Conservation (phyloP, 1,140 invertebrate species). For the Anadara kagoshimensis region DNA sequence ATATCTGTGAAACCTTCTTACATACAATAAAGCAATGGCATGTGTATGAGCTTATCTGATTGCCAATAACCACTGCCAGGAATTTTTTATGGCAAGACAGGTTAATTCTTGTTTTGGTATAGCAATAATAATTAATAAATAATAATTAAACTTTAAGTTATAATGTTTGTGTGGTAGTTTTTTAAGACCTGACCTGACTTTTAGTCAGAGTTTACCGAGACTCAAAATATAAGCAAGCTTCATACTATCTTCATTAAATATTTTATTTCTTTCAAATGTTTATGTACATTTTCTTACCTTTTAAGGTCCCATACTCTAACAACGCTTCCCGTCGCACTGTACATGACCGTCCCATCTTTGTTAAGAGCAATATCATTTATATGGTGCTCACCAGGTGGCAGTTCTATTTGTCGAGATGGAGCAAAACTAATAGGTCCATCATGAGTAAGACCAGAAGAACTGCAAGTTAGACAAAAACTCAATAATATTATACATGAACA, state of each 20-base stretch:
- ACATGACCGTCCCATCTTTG: constrained; percentile 78
- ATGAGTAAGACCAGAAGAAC: constrained; percentile 80
- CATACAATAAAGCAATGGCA: too few relatives aligned
- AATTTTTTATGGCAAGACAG: too few relatives aligned
- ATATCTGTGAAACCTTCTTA: too few relatives aligned
- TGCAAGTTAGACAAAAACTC: constrained; percentile 47
- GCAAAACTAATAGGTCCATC: constrained; percentile 75
- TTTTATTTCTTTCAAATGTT: neutral
- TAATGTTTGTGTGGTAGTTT: too few relatives aligned
- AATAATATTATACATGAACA: too few relatives aligned
- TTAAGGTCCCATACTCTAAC: constrained; percentile 90
- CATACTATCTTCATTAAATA: neutral
- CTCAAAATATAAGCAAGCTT: neutral
- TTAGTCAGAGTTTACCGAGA: too few relatives aligned
- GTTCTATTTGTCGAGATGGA: constrained; percentile 67
- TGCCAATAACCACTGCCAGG: too few relatives aligned
- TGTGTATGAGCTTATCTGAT: too few relatives aligned
- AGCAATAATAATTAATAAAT: too few relatives aligned
- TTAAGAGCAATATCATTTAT: constrained; percentile 83
- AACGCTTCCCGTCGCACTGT: constrained; percentile 86
- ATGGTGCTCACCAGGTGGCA: constrained; percentile 78
- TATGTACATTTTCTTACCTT: constrained; percentile 77
- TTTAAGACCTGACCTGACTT: too few relatives aligned
- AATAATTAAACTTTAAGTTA: too few relatives aligned
- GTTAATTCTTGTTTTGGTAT: too few relatives aligned